Base-by-base conservation (phyloP, 2,888 invertebrate genomes). In the Griposia aprilina region DNA sequence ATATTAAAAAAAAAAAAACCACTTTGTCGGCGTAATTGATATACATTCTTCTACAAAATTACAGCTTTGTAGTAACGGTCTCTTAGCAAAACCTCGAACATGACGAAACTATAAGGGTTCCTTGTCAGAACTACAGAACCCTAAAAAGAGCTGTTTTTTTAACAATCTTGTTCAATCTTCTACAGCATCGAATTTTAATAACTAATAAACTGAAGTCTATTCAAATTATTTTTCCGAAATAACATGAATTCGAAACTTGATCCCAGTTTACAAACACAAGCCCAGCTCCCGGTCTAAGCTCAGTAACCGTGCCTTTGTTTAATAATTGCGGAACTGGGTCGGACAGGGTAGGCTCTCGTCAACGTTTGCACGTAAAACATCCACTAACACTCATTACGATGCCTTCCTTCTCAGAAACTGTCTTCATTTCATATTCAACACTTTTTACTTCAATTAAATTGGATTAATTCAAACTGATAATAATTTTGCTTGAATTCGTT, bases 261-360 rank as follows among this genome's bases (percentile, higher is more conserved):
- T 15, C 11, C 6, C 13, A 30, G 20, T 55, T 20, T 2, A 52
- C 13, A 15, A 55, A 50, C 7, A 23, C 20, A n/a, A 26, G 30
- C 15, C 15, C 1, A 13, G 36, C 83, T 82, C 83, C 57, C 5
- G 45, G 69, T 23, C 60, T 82, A 50, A 41, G 48, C 36, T 85
- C 30, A 57, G 65, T 77, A 57, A 65, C 83, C 68, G 62, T 52
- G 86, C 60, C 82, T 60, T 85, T 82, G 77, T 76, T 85, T 73
- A 82, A 86, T 83, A 48, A 70, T 57, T 48, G 50, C 73, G 59
- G 62, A 70, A 80, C 72, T 75, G 63, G 80, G 71, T 73, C 57
- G 68, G 74, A 60, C 84, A 73, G 45, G 80, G 55, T 68, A 36
- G 52, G 60, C 72, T 72, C 68, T 75, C 63, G n/a, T 69, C 55